Base-by-base conservation (phyloP, 1,140 invertebrate genomes). In the Pogonognathellus flavescens region DNA sequence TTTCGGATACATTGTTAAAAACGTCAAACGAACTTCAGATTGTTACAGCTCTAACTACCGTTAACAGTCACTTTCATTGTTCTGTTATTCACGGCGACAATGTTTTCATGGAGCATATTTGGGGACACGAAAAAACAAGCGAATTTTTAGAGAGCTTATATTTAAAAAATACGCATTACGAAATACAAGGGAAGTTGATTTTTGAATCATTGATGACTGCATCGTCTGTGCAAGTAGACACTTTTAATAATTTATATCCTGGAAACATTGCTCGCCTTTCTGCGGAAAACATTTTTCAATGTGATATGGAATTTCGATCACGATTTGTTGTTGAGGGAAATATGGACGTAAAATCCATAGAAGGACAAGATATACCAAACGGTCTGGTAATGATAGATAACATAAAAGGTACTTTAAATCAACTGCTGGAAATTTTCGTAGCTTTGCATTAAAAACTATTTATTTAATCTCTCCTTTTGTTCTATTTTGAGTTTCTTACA, bases 241-340 rank as follows among this genome's bases (percentile, higher is more conserved):
- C 31, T 55, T 49, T 86, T 11, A 81, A 86, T 22, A 53, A 31
- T 20, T 41, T 86, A 52, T 53, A 16, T 6, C 62, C 62, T 3
- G 11, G 20, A 9, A 59, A 57, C 41, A 22, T 88, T 20, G 85
- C 85, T 7, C 22, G 31, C 0, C 41, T 83, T 13, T 86, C 57
- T 18, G 60, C n/a, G 0, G 31, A 83, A 31, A 85, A 88, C 52
- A n/a, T 80, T 20, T 84, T 84, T 18, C 20, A 53, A 70, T 50
- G n/a, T 53, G 16, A 60, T 11, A 62, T 83, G 6, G 41, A 50
- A 10, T 83, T 83, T 20, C 14, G 41, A 25, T 31, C 60, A 1
- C 22, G 8, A 11, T 83, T 83, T 41, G 25, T 20, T 14, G 82
- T 60, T 7, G n/a, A 11, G 20, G 25, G 52, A 31, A 25, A 52